Conservation (phyloP, 2,113 vertebrate genomes). For the Petaurus breviceps region DNA sequence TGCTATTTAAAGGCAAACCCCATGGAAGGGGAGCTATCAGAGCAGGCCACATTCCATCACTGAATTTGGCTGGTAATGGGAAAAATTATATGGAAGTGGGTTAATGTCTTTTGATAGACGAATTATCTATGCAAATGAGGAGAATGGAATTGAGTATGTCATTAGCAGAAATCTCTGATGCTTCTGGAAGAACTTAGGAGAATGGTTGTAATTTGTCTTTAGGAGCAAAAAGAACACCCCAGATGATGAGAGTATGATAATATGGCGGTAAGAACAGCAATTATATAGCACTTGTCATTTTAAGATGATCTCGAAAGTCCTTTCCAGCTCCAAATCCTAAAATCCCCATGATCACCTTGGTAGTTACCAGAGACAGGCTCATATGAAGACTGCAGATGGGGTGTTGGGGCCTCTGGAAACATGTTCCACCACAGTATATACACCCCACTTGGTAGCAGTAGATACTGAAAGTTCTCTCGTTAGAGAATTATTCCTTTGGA, state of each 20-base stretch:
- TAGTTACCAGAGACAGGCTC: neutral
- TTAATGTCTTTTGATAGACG: neutral
- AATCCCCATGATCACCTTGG: neutral
- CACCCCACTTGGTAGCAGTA: neutral
- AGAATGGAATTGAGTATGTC: neutral
- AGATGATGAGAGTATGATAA: neutral
- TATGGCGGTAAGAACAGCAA: neutral
- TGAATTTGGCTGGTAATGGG: neutral
- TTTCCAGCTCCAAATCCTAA: neutral
- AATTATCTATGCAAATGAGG: neutral
- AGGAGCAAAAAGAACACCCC: neutral
- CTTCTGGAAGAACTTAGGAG: neutral
- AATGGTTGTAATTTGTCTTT: neutral
- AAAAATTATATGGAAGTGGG: neutral
- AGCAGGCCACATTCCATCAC: neutral
- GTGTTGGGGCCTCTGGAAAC: neutral
- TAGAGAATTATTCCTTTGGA: neutral
- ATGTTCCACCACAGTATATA: neutral
- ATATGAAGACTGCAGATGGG: neutral
- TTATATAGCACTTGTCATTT: neutral
- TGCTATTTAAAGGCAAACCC: constrained; percentile 46
- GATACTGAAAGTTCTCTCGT: neutral
- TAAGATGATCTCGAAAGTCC: neutral
- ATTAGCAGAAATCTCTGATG: neutral
- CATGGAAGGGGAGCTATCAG: neutral